phyloP scores from a whole-genome alignment of 92 coral and sea anemone genomes.

The Porites evermanni region DNA sequence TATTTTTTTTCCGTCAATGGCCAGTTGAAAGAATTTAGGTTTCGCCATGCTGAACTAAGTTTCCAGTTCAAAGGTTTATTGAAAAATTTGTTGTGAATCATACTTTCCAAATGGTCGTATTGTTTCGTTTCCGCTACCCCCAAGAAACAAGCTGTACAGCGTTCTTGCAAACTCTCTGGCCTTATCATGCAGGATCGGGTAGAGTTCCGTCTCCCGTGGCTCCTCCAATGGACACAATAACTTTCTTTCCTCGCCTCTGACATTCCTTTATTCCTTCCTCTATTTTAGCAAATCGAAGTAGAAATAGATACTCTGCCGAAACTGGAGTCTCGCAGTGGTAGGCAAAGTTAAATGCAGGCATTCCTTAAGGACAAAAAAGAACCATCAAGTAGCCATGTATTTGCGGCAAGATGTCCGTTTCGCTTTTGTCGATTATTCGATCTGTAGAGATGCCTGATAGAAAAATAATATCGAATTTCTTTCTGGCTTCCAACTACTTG shows the following conservation, averaged over 20 bases:
- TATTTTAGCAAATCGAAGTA: constrained; percentile 60
- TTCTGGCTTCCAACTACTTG: no score
- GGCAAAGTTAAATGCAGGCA: constrained; percentile 58
- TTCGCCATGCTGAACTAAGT: no score
- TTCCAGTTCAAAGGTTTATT: no score
- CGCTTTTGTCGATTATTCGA: no score
- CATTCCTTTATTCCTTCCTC: constrained; percentile 70
- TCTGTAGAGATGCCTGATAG: no score
- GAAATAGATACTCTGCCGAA: constrained; percentile 38
- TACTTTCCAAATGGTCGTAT: constrained; percentile 53
- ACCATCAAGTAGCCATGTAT: no score
- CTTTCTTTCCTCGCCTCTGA: constrained; percentile 69
- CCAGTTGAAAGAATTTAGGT: not conserved
- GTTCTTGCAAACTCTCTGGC: constrained; percentile 40
- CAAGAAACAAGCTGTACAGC: constrained; percentile 65
- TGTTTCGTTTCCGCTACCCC: constrained; percentile 8
- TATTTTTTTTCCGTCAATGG: no score
- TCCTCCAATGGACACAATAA: constrained; percentile 80
- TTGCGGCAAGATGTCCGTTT: no score
- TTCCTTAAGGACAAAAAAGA: constrained; percentile 19
- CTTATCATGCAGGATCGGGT: not conserved
- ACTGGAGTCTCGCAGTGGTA: constrained; percentile 49
- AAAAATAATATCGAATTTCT: no score
- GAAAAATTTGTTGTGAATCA: no score
- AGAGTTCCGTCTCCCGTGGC: constrained; percentile 60